These are phyloP conservation scores for Cottoperca gobio DNA, from an alignment of 2,797 vertebrate genomes.

Conservation along the genomic window DNA sequence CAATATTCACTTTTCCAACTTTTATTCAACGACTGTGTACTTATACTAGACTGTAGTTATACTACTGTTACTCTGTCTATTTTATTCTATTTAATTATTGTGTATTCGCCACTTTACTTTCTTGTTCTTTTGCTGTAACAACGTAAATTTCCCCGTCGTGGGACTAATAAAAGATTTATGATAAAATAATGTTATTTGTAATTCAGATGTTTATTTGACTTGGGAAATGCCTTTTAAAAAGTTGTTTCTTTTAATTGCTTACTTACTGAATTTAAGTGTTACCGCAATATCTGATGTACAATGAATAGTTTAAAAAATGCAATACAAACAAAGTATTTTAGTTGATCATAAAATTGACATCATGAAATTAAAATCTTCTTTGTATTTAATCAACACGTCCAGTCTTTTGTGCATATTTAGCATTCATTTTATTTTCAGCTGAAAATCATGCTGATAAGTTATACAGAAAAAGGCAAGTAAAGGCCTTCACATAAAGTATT, in stretches of 20 bases:
- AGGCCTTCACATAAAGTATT: constrained; percentile 70
- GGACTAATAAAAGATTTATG: too few species aligned
- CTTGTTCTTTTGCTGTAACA: too few species aligned
- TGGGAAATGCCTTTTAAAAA: too few species aligned
- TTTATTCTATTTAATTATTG: too few species aligned
- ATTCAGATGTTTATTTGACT: constrained; percentile 1
- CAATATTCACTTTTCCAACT: too few species aligned
- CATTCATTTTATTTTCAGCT: constrained; percentile 70
- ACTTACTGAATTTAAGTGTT: neutral
- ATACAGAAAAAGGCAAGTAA: constrained; percentile 62
- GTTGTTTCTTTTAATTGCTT: too few species aligned
- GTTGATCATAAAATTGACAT: neutral
- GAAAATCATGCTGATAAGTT: constrained; percentile 73
- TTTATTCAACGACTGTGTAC: too few species aligned
- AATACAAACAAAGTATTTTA: neutral
- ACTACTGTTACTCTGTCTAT: too few species aligned
- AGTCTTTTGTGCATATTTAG: constrained; percentile 50
- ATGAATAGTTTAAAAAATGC: neutral
- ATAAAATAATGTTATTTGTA: too few species aligned
- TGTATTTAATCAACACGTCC: neutral
- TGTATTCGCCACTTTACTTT: too few species aligned
- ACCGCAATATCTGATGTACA: neutral
- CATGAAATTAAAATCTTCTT: neutral
- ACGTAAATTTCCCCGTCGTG: too few species aligned
- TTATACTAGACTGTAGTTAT: too few species aligned